These are phyloP conservation scores for Girardinus metallicus DNA, from an alignment of 2,797 vertebrate genomes.

Conservation along the genomic window DNA sequence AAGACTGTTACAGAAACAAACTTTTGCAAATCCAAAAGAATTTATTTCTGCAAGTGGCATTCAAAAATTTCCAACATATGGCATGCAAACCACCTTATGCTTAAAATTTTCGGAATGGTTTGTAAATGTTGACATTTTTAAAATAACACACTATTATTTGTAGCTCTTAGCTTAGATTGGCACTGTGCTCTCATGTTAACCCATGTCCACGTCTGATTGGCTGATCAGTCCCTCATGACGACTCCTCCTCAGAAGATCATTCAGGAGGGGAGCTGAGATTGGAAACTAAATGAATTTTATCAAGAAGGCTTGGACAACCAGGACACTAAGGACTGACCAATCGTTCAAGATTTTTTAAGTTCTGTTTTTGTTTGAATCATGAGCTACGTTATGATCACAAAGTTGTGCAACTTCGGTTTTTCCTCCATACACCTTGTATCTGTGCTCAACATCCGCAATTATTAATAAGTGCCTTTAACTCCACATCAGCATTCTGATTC, in stretches of 20 bases:
- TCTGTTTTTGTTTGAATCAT: not conserved
- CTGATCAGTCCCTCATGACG: not conserved
- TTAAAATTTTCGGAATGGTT: not conserved
- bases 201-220: not conserved
- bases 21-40: not conserved
- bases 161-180: not conserved
- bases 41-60: not conserved
- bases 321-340: not conserved
- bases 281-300: not conserved
- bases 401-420: not conserved
- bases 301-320: not conserved
- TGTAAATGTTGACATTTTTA: not conserved
- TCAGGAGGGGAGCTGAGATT: not conserved
- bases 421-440: not conserved
- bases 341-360: not conserved
- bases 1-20: not conserved
- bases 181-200: not conserved
- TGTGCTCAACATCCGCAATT: not conserved
- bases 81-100: not conserved
- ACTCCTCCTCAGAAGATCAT: not conserved
- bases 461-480: not conserved
- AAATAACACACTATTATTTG: not conserved
- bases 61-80: not conserved
- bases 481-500: not conserved
- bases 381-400: not conserved